These are phyloP conservation scores for Liopterus haemorrhoidalis DNA, from an alignment of 2,888 invertebrate species.

Conservation along the genomic window DNA sequence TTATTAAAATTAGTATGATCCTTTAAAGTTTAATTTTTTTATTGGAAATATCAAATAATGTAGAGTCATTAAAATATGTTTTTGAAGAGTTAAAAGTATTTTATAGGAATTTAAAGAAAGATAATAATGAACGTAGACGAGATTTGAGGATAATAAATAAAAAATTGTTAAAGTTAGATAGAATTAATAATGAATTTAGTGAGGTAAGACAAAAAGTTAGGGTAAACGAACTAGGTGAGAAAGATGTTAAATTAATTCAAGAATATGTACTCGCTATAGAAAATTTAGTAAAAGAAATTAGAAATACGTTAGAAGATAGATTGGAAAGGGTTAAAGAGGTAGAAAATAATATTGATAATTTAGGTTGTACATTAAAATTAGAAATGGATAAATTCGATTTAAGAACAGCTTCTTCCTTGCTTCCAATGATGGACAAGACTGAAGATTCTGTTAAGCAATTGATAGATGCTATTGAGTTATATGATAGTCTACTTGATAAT, in stretches of 20 bases:
- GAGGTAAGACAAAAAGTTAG: slow-evolving; percentile 5
- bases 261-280: too few species aligned
- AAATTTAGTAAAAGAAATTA: too few species aligned
- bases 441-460: slow-evolving; percentile 28
- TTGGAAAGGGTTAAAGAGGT: too few species aligned
- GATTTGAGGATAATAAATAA: not conserved
- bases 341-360: too few species aligned
- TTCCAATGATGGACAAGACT: slow-evolving; percentile 26
- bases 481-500: too few species aligned
- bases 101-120: slow-evolving; percentile 13
- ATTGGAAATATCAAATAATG: too few species aligned
- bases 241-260: slow-evolving; percentile 1
- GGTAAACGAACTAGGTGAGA: not conserved
- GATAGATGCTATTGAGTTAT: slow-evolving; percentile 31
- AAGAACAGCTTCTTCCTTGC: slow-evolving; percentile 24
- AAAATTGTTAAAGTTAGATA: slow-evolving; percentile 6
- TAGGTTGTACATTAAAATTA: too few species aligned
- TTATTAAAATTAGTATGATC: too few species aligned
- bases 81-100: slow-evolving; percentile 11
- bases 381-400: slow-evolving; percentile 28
- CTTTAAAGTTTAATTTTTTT: too few species aligned
- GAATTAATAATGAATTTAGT: not conserved
- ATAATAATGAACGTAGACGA: not conserved
- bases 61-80: slow-evolving; percentile 2
- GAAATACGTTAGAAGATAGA: slow-evolving; percentile 9